Base-by-base conservation (phyloP, 2,113 vertebrate species). In the Fulica atra region DNA sequence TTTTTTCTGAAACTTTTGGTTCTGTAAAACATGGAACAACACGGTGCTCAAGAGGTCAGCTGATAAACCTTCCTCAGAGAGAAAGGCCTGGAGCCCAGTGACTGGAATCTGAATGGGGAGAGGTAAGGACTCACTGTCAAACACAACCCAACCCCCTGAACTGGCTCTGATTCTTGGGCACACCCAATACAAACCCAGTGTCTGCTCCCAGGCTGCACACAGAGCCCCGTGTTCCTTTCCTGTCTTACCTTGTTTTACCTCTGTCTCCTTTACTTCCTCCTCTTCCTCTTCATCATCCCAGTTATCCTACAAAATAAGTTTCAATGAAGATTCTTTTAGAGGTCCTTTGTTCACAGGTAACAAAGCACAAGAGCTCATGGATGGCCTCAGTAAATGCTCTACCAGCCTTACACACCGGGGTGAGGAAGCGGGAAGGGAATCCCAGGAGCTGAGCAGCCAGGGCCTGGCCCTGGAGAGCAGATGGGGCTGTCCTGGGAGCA, bases 231-330 rank as follows among this genome's bases (percentile, higher is more conserved):
- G 0, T 16, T 57, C 29, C 66, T 70, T 16, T 11, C 1, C 36
- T 50, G 16, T 5, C 97, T 97, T 85, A 99, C 98, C 98, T 98
- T 98, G 92, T 83, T 98, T 98, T 76, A 97, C 82, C 91, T 98
- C 98, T 12, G 96, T 91, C 89, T 96, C 98, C 91, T 98, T 98
- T 82, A 97, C 98, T 89, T 97, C 97, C 84, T 98, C 97, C 3
- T 98, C 98, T 89, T 98, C 98, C 88, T 98, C 95, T 86, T 99
- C 99, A 94, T 99, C 99, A 97, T 99, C 99, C 99, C 99, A 99
- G 95, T 99, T 99, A 95, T 99, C 99, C 99, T 99, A 88, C 85
- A 90, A 96, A 90, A 78, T 7, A 93, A 74, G 89, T 92, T 86
- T 93, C 46, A 33, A 36, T 36, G 26, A 31, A 4, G 35, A 29